Evolutionary conservation across 2,888 invertebrate genomes (phyloP).

Genomic region (Sussaba pulchella): DNA sequence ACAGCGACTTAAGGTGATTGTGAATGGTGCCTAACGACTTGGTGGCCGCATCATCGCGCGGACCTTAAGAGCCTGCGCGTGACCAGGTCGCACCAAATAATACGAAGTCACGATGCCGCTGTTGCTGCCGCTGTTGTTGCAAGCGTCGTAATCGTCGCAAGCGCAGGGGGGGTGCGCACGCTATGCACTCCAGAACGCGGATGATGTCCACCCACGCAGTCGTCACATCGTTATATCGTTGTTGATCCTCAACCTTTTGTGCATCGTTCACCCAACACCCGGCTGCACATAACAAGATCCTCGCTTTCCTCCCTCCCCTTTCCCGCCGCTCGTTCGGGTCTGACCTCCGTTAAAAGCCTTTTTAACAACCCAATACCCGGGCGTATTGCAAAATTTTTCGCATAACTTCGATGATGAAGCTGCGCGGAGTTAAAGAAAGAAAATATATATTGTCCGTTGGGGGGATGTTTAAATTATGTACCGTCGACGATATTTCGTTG

Average conservation of each 20-base stretch:
- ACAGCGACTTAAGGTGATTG: slow-evolving; percentile 82
- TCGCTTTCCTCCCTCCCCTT: slow-evolving; percentile 27
- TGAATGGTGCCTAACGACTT: slow-evolving; percentile 83
- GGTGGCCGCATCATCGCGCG: slow-evolving; percentile 81
- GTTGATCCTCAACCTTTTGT: slow-evolving; percentile 79
- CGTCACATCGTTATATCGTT: slow-evolving; percentile 79
- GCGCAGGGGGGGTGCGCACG: too few relatives aligned
- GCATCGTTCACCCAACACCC: slow-evolving; percentile 68
- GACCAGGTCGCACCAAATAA: slow-evolving; percentile 79
- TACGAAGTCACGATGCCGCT: slow-evolving; percentile 83
- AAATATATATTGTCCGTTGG: slow-evolving; percentile 35
- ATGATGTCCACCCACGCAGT: slow-evolving; percentile 82
- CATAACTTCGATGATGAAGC: slow-evolving; percentile 54
- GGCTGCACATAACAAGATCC: slow-evolving; percentile 65
- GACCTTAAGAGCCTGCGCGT: slow-evolving; percentile 71
- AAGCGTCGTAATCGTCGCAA: slow-evolving; percentile 61
- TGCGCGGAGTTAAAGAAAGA: slow-evolving; percentile 17
- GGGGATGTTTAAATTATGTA: slow-evolving; percentile 42
- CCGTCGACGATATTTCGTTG: slow-evolving; percentile 2
- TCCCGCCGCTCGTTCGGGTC: neutral
- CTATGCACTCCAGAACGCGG: slow-evolving; percentile 72
- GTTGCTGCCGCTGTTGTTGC: slow-evolving; percentile 80
- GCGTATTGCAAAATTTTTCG: slow-evolving; percentile 34
- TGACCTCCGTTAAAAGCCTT: slow-evolving; percentile 60
- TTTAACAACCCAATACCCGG: slow-evolving; percentile 59